Percentiles rank a stretch among this genome's conserved stretches.
These are phyloP conservation scores for Dryomyza anilis DNA, from an alignment of 2,888 invertebrate genomes.

Conservation along the genomic window DNA sequence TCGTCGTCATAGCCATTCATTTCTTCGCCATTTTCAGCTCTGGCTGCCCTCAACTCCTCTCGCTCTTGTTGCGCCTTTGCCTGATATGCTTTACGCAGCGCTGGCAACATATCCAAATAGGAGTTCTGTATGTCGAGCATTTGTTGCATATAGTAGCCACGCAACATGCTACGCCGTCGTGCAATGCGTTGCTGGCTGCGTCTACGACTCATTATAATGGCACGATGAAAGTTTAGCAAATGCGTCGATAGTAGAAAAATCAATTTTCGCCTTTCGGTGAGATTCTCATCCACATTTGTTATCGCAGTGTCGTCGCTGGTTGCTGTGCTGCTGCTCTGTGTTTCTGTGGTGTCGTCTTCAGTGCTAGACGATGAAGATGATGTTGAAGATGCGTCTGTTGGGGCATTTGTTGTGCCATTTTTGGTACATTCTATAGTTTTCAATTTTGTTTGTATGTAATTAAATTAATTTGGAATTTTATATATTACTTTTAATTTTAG, in stretches of 20 bases:
- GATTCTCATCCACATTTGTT: neutral
- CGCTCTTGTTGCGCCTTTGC: neutral
- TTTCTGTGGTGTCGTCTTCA: no score
- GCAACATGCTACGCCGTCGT: conserved; percentile 43
- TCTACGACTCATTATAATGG: conserved; percentile 49
- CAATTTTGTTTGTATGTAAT: no score
- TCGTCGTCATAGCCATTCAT: neutral
- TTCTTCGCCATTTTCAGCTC: neutral
- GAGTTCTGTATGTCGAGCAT: conserved; percentile 50
- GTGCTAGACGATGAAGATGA: no score
- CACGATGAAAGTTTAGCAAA: conserved; percentile 47
- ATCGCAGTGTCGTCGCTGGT: no score
- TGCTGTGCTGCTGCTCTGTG: no score
- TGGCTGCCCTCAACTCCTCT: neutral
- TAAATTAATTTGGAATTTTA: neutral
- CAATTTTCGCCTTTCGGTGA: conserved; percentile 15
- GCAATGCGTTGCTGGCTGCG: conserved; percentile 45
- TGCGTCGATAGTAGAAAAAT: conserved; percentile 44
- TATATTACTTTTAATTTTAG: neutral
- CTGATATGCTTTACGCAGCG: conserved; percentile 25
- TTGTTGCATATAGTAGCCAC: conserved; percentile 50
- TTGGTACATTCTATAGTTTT: no score
- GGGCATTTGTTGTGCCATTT: neutral
- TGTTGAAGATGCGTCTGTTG: no score
- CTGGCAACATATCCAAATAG: conserved; percentile 48